These are phyloP conservation scores for Corvus moneduloides DNA, from an alignment of 2,113 vertebrate species.

Conservation along the genomic window DNA sequence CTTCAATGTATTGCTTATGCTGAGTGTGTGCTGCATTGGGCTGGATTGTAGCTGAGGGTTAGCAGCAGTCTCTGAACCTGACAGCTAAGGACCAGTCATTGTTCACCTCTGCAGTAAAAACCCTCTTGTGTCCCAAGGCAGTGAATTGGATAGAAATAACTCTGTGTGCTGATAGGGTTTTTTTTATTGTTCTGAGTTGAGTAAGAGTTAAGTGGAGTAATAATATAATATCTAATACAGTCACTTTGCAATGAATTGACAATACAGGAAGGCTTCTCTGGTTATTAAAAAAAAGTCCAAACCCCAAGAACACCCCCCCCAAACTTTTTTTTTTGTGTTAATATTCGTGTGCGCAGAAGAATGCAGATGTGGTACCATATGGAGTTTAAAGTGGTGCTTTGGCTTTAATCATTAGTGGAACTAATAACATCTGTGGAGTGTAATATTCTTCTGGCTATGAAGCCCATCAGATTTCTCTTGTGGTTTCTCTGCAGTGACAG, in stretches of 20 bases:
- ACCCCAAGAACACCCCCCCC: rapidly evolving
- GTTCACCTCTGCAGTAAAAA: background rate
- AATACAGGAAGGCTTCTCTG: background rate
- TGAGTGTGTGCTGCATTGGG: background rate
- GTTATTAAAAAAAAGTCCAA: background rate
- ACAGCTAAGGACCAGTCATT: background rate
- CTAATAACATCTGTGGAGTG: background rate
- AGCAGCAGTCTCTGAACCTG: background rate
- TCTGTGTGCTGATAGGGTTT: background rate
- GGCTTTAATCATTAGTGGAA: background rate
- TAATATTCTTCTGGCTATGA: background rate
- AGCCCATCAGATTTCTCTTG: background rate
- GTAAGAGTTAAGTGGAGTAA: background rate
- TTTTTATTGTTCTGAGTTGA: background rate
- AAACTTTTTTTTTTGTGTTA: background rate
- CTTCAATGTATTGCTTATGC: background rate
- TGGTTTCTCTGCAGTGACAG: background rate
- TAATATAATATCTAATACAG: background rate
- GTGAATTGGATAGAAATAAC: background rate
- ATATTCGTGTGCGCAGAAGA: background rate
- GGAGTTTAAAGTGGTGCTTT: background rate
- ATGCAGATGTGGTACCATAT: background rate
- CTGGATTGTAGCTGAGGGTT: background rate
- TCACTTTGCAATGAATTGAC: background rate
- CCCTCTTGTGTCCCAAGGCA: background rate